phyloP scores from a whole-genome alignment of 2,113 vertebrate genomes.

The Perca fluviatilis region DNA sequence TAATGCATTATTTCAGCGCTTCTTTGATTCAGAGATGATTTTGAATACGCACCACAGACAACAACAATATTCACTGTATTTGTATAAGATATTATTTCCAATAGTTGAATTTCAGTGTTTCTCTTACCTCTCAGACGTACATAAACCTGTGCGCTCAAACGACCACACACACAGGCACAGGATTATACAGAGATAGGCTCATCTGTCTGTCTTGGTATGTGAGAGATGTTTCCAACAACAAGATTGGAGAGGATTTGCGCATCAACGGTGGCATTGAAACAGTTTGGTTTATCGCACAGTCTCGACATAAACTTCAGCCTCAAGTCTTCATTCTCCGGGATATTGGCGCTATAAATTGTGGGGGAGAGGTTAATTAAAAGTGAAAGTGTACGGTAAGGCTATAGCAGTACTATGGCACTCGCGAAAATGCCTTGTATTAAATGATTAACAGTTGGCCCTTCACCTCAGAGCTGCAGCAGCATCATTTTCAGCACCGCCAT shows the following conservation, averaged over 20 bases:
- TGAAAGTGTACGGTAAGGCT: slow-evolving; percentile 44
- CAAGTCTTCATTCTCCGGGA: slow-evolving; percentile 41
- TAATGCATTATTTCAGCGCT: not conserved
- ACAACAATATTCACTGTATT: slow-evolving; percentile 18
- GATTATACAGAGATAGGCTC: slow-evolving; percentile 66
- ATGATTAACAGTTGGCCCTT: slow-evolving; percentile 44
- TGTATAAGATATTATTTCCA: not conserved
- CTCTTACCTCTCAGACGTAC: slow-evolving; percentile 5
- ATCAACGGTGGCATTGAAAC: slow-evolving; percentile 47
- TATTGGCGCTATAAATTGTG: slow-evolving; percentile 44
- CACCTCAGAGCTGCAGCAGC: slow-evolving; percentile 33
- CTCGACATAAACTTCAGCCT: slow-evolving; percentile 47
- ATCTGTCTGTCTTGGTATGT: slow-evolving; percentile 66
- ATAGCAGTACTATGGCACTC: slow-evolving; percentile 37
- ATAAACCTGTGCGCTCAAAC: slow-evolving; percentile 6
- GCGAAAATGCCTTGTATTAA: slow-evolving; percentile 31
- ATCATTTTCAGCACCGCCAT: slow-evolving; percentile 9
- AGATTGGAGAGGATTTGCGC: slow-evolving; percentile 64
- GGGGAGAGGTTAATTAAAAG: slow-evolving; percentile 71
- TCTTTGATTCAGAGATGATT: slow-evolving; percentile 6
- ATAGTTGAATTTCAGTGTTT: slow-evolving; percentile 10
- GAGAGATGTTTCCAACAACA: slow-evolving; percentile 73
- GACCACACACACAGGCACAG: not conserved
- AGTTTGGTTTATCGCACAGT: slow-evolving; percentile 61
- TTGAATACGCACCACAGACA: slow-evolving; percentile 16